Percentiles rank a stretch among this genome's conserved stretches.
These are phyloP conservation scores for Gavialis gangeticus DNA, from an alignment of 2,113 vertebrate genomes.

Conservation along the genomic window DNA sequence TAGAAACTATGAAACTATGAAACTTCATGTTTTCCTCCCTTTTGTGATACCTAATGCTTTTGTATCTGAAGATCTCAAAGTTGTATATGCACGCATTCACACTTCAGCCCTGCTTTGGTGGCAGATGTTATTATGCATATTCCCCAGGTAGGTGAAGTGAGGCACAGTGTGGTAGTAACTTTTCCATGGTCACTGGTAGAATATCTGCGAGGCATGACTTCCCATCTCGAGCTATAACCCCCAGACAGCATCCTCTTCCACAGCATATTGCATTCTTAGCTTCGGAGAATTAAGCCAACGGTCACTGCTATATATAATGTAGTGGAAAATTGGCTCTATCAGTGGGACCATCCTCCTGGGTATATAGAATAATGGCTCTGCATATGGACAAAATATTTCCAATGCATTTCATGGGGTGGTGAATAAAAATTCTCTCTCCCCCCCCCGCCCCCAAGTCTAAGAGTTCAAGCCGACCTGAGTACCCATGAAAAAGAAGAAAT, in stretches of 20 bases:
- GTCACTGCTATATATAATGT: neutral
- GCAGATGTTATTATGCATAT: neutral
- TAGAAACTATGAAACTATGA: too few species aligned
- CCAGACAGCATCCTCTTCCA: neutral
- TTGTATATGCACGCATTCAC: neutral
- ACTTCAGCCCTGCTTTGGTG: neutral
- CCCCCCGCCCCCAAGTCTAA: neutral
- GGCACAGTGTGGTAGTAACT: neutral
- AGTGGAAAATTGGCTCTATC: neutral
- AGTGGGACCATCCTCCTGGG: neutral
- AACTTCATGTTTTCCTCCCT: neutral
- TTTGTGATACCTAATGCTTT: neutral
- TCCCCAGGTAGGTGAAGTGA: neutral
- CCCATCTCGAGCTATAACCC: neutral
- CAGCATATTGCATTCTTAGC: neutral
- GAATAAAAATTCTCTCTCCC: rapidly evolving
- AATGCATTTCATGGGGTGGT: neutral
- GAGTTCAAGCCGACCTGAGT: constrained; percentile 4
- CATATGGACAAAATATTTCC: neutral
- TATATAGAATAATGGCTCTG: neutral
- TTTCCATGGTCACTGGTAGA: neutral
- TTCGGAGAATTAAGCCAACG: neutral
- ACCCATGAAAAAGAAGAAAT: neutral
- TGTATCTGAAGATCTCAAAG: neutral
- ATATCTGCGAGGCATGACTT: neutral